Evolutionary conservation across 2,113 vertebrate genomes (phyloP).

Genomic region (Otocyon megalotis): DNA sequence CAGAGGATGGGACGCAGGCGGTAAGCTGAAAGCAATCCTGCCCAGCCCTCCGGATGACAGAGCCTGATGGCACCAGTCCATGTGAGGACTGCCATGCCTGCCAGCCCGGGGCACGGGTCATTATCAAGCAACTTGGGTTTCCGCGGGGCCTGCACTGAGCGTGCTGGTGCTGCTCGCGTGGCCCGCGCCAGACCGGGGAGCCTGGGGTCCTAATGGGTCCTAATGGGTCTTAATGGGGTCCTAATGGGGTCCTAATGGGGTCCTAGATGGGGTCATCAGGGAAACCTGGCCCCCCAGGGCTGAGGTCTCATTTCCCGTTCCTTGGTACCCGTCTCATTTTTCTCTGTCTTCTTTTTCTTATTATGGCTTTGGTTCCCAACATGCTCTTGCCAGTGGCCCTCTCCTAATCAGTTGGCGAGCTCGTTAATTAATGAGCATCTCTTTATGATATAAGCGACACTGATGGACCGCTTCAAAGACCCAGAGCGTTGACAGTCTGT

Average conservation of each 20-base stretch:
- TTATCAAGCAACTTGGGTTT: not conserved
- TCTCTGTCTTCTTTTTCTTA: constrained; percentile 23
- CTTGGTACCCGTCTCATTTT: not conserved
- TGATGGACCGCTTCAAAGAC: not conserved
- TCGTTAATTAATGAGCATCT: not conserved
- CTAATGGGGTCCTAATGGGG: too few relatives aligned
- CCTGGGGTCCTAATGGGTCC: not conserved
- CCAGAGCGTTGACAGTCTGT: not conserved
- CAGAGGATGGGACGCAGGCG: constrained; percentile 8
- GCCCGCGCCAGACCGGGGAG: not conserved
- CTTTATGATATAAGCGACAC: not conserved
- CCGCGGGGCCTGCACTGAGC: not conserved
- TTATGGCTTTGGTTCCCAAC: not conserved
- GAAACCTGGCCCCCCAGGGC: not conserved
- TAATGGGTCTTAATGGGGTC: too few relatives aligned
- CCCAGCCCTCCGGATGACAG: not conserved
- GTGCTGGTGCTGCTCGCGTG: not conserved
- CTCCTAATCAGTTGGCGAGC: not conserved
- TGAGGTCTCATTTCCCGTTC: not conserved
- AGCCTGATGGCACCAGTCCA: not conserved
- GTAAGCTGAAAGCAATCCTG: not conserved
- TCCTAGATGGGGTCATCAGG: not conserved
- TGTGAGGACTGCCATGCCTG: not conserved
- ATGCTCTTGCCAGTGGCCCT: not conserved
- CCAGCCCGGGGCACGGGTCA: not conserved